Percentiles rank a stretch among this genome's conserved stretches.
phyloP scores from a whole-genome alignment of 1,140 invertebrate species.

The Paralvinella palmiformis region DNA sequence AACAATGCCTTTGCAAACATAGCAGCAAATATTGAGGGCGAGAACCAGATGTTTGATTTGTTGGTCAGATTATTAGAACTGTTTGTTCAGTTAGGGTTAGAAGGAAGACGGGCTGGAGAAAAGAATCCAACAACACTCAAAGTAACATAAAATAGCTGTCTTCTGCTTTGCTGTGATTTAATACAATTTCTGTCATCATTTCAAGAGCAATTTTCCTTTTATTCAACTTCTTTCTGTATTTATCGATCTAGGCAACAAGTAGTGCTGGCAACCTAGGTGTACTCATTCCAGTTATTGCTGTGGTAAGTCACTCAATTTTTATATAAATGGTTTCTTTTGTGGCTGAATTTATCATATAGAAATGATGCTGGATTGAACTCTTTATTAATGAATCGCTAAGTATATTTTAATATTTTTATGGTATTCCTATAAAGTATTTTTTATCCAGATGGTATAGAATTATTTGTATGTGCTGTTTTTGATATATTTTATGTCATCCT shows the following conservation, averaged over 20 bases:
- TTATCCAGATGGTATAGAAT: too few relatives aligned
- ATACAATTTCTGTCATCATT: too few relatives aligned
- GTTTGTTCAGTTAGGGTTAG: constrained; percentile 94
- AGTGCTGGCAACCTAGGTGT: constrained; percentile 95
- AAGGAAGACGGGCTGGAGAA: constrained; percentile 88
- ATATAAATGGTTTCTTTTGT: constrained; percentile 9
- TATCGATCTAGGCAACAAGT: constrained; percentile 64
- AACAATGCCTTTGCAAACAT: constrained; percentile 67
- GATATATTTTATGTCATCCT: too few relatives aligned
- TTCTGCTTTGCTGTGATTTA: too few relatives aligned
- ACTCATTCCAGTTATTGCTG: constrained; percentile 92
- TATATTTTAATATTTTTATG: too few relatives aligned
- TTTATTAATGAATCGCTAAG: too few relatives aligned
- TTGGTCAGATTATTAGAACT: constrained; percentile 83
- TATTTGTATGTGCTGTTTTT: too few relatives aligned
- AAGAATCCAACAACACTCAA: constrained; percentile 66
- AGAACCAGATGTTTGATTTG: constrained; percentile 78
- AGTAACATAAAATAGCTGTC: constrained; percentile 46
- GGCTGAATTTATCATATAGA: not conserved
- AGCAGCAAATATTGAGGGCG: constrained; percentile 84
- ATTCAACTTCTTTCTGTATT: too few relatives aligned
- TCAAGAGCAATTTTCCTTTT: too few relatives aligned
- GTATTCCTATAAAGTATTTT: too few relatives aligned
- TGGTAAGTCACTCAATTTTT: constrained; percentile 35
- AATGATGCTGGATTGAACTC: too few relatives aligned